Evolutionary conservation across 1,140 invertebrate species (phyloP).

Genomic region (Drosophila albomicans): DNA sequence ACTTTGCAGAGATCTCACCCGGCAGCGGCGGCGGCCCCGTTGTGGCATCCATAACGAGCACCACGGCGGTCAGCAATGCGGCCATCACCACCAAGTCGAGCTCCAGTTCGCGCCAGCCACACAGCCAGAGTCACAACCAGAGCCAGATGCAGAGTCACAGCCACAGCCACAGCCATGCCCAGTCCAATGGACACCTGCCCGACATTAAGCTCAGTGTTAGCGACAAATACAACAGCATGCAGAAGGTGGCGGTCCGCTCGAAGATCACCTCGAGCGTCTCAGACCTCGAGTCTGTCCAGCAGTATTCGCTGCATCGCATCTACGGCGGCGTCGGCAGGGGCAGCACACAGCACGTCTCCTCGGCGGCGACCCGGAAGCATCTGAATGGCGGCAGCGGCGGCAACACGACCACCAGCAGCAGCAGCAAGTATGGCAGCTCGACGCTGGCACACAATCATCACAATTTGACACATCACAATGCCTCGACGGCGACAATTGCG

Average conservation of each 20-base stretch:
- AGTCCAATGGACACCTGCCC: slow-evolving; percentile 80
- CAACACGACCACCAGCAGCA: slow-evolving; percentile 24
- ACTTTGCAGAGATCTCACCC: slow-evolving; percentile 80
- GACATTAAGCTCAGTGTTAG: slow-evolving; percentile 81
- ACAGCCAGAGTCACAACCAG: slow-evolving; percentile 48
- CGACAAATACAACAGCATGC: slow-evolving; percentile 84
- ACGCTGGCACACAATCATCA: slow-evolving; percentile 76
- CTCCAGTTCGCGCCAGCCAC: slow-evolving; percentile 50
- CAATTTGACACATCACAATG: slow-evolving; percentile 75
- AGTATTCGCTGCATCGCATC: slow-evolving; percentile 81
- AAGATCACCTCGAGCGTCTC: slow-evolving; percentile 84
- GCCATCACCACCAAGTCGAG: slow-evolving; percentile 73
- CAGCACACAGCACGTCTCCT: slow-evolving; percentile 72
- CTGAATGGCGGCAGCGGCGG: slow-evolving; percentile 54
- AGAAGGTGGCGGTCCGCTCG: slow-evolving; percentile 81
- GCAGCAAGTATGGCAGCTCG: slow-evolving; percentile 65
- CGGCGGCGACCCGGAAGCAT: slow-evolving; percentile 76
- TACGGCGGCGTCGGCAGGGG: slow-evolving; percentile 70
- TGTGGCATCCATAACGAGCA: slow-evolving; percentile 79
- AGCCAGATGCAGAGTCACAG: slow-evolving; percentile 27
- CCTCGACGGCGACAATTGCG: slow-evolving; percentile 74
- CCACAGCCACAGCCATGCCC: slow-evolving; percentile 57
- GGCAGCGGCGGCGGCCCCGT: slow-evolving; percentile 64
- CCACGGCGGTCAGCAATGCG: slow-evolving; percentile 82
- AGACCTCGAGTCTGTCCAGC: slow-evolving; percentile 81